A percentile compares a stretch with the other conserved stretches of the same genome.
These are phyloP conservation scores for Selene dorsalis DNA, from an alignment of 2,797 vertebrate species.

Conservation along the genomic window DNA sequence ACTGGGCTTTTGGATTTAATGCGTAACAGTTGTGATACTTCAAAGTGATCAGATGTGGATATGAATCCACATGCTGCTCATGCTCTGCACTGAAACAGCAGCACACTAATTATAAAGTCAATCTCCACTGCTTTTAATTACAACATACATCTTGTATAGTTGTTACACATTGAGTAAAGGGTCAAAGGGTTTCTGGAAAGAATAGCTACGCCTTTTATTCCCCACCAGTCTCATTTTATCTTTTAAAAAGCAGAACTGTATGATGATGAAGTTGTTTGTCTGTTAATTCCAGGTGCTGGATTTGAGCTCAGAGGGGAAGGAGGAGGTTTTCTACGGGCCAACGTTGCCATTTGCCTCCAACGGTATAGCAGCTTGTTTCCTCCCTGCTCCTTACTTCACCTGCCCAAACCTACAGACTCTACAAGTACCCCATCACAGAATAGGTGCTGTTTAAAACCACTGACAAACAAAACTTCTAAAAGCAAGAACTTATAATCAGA, in stretches of 20 bases:
- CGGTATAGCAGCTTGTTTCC: slow-evolving; percentile 94
- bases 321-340: slow-evolving; percentile 97
- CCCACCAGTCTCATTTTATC: neutral
- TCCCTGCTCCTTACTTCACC: slow-evolving; percentile 94
- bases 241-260: neutral
- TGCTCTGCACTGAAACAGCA: neutral
- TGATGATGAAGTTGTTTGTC: too few species aligned
- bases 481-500: slow-evolving; percentile 19
- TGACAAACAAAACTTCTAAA: slow-evolving; percentile 2
- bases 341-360: slow-evolving; percentile 97
- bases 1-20: slow-evolving; percentile 4
- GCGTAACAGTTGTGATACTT: neutral
- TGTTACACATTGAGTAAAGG: neutral
- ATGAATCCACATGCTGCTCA: slow-evolving; percentile 2
- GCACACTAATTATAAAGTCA: neutral
- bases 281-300: slow-evolving; percentile 90
- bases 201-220: neutral
- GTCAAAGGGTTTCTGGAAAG: neutral
- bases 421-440: slow-evolving; percentile 96
- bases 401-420: slow-evolving; percentile 96
- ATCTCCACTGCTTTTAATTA: neutral
- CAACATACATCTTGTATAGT: neutral
- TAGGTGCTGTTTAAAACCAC: slow-evolving; percentile 84
- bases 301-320: slow-evolving; percentile 94
- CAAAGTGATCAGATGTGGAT: slow-evolving; percentile 18